Conservation (phyloP, 1,140 invertebrate species). For the Ruditapes philippinarum region DNA sequence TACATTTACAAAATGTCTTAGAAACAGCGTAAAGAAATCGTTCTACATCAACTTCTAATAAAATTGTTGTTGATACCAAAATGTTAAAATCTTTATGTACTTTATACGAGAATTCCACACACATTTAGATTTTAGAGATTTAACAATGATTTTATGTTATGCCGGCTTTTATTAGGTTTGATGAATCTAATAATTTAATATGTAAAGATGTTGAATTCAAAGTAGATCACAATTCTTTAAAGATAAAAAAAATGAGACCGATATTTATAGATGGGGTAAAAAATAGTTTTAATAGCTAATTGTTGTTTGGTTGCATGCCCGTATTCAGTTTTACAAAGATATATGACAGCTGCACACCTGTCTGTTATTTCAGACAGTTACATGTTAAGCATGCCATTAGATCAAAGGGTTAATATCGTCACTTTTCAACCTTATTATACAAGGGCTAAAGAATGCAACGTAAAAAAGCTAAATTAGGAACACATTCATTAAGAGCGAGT, state of each 20-base stretch:
- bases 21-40: background rate
- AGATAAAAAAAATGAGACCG: background rate
- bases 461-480: no score
- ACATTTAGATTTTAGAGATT: background rate
- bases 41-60: background rate
- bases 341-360: background rate
- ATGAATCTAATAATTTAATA: background rate
- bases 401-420: no score
- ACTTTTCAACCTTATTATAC: no score
- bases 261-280: background rate
- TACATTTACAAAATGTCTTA: background rate
- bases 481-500: no score
- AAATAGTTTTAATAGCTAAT: background rate
- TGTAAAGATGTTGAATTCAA: background rate
- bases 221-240: background rate
- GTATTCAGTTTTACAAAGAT: slow-evolving; percentile 50
- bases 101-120: background rate
- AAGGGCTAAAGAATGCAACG: no score
- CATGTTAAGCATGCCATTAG: background rate
- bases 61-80: background rate
- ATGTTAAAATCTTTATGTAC: background rate
- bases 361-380: background rate
- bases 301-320: background rate
- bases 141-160: background rate
- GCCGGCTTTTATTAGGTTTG: background rate